Evolutionary conservation across 2,888 invertebrate genomes (phyloP).

Genomic region (Rhodophaea formosa): DNA sequence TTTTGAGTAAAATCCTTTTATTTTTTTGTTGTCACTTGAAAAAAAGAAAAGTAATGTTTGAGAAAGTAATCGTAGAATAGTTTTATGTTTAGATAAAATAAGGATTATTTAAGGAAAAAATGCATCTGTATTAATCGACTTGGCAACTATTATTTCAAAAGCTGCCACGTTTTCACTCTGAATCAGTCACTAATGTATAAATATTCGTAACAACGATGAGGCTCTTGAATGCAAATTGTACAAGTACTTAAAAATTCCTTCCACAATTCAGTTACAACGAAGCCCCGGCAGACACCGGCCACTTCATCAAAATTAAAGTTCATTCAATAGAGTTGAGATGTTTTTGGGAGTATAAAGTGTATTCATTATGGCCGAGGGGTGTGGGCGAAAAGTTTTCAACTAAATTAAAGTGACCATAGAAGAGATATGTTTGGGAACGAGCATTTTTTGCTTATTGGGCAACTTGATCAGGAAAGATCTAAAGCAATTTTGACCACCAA

Average conservation of each 20-base stretch:
- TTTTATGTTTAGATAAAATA: no score
- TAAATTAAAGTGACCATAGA: not conserved
- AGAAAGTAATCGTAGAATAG: no score
- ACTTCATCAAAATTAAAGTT: constrained; percentile 56
- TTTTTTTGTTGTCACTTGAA: not conserved
- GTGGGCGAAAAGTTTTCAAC: constrained; percentile 6
- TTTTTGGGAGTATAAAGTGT: constrained; percentile 36
- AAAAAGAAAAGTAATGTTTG: not conserved
- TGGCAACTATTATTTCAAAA: not conserved
- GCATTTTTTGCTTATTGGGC: no score
- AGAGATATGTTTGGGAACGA: not conserved
- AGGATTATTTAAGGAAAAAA: not conserved
- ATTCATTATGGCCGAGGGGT: constrained; percentile 34
- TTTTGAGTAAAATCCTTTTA: not conserved
- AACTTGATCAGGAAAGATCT: no score
- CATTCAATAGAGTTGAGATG: constrained; percentile 51
- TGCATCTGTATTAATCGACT: no score
- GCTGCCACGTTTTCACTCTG: not conserved
- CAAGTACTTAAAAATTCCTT: constrained; percentile 11
- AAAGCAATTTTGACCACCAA: no score
- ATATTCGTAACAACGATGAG: constrained; percentile 10
- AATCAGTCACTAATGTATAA: not conserved
- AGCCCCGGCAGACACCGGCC: constrained; percentile 32
- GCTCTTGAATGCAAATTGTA: constrained; percentile 14
- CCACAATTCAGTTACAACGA: constrained; percentile 20